Evolutionary conservation across 2,113 vertebrate genomes (phyloP), one percentile per base, ranked within the genome.

Genomic region (Montifringilla adamsi): DNA sequence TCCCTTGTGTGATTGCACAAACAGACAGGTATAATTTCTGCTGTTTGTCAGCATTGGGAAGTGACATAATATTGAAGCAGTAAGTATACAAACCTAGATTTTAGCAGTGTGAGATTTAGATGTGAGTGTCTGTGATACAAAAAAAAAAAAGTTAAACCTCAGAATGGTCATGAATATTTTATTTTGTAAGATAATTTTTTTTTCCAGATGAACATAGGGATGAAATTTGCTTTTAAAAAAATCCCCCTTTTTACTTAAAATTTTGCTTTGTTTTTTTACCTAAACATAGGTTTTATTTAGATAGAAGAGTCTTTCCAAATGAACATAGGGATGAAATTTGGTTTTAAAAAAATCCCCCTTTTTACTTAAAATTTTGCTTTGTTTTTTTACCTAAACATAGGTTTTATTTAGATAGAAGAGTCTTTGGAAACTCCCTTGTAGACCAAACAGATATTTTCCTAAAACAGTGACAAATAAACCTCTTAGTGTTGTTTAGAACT

Each of bases 281-380:
- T 60, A 47, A 86, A 47, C 4, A 11, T 41, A 15, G 1, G 0
- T 47, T 78, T 84, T 58, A 7, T 58, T 60, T 69, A 21, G n/a
- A 16, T 4, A 79, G 58, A 31, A 72, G 21, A 28, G 37, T 66
- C 7, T 87, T 52, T 66, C 11, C 52, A 77, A 86, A 66, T 69
- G 2, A 63, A 39, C 14, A 46, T 4, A 46, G 62, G 37, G 21
- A 74, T 27, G 4, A 73, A 60, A 21, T 33, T 47, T 55, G 31
- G 31, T 55, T 49, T 37, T 17, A 2, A 1, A 2, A 1, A 0
- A 3, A 5, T 6, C 1, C 2, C 6, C 0, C 3, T 35, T 66
- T 37, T 14, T 2, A 23, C 24, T 84, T 67, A 56, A 59, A 78
- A 28, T 33, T 47, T 75, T 64, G 13, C 10, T 90, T 26, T 60